Evolutionary conservation across 2,797 vertebrate genomes (phyloP).

Genomic region (Danio choprae): DNA sequence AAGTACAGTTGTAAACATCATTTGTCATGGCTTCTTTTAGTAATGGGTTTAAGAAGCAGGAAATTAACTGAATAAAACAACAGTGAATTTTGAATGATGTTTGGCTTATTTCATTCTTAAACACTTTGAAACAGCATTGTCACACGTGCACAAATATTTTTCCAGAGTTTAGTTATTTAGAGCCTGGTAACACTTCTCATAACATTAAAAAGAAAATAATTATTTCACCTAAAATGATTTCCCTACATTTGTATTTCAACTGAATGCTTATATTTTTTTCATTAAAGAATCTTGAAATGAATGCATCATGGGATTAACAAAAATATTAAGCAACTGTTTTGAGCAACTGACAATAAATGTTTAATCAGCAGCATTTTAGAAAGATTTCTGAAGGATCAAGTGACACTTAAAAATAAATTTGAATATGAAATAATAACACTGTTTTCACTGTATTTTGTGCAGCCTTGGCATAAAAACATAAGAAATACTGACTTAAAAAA

Average conservation of each 20-base stretch:
- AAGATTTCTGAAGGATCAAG: not conserved
- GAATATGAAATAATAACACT: too few relatives aligned
- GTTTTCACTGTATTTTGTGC: too few relatives aligned
- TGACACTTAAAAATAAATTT: not conserved
- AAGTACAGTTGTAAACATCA: not conserved
- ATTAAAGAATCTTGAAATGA: not conserved
- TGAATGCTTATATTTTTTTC: too few relatives aligned
- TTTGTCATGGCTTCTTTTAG: not conserved
- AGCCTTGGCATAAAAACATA: too few relatives aligned
- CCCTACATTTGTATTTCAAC: not conserved
- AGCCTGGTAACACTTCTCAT: not conserved
- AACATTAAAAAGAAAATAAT: too few relatives aligned
- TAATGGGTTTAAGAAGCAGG: not conserved
- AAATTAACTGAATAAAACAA: constrained; percentile 9
- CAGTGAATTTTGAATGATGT: not conserved
- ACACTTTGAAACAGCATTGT: not conserved
- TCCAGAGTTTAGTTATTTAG: not conserved
- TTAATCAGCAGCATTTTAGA: not conserved
- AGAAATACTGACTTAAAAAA: too few relatives aligned
- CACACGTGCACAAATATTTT: not conserved
- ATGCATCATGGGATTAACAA: not conserved
- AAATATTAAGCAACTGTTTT: not conserved
- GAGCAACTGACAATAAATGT: not conserved
- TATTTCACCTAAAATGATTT: too few relatives aligned
- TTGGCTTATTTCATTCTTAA: constrained; percentile 26